Evolutionary conservation across 2,797 vertebrate genomes (phyloP).

Genomic region (Erpetoichthys calabaricus): DNA sequence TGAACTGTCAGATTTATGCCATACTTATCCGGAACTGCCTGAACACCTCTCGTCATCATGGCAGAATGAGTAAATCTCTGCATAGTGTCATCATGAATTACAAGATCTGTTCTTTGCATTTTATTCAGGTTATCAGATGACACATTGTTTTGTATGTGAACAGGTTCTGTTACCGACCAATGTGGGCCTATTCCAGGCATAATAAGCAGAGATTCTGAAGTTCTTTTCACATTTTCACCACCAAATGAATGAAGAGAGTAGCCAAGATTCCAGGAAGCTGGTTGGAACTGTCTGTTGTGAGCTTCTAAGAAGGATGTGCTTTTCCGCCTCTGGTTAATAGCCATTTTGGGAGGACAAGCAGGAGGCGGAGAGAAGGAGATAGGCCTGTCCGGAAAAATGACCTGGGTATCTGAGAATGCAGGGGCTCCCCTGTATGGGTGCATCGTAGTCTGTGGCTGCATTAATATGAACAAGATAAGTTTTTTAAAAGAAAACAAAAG

Average conservation of each 20-base stretch:
- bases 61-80: slow-evolving; percentile 73
- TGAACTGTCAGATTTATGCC: slow-evolving; percentile 55
- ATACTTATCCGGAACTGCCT: slow-evolving; percentile 60
- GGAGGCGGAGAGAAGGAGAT: slow-evolving; percentile 81
- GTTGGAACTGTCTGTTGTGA: slow-evolving; percentile 80
- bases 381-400: slow-evolving; percentile 86
- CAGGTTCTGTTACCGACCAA: slow-evolving; percentile 55
- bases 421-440: slow-evolving; percentile 72
- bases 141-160: slow-evolving; percentile 51
- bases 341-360: slow-evolving; percentile 69
- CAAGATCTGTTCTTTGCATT: slow-evolving; percentile 52
- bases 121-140: no score
- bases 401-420: slow-evolving; percentile 68
- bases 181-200: slow-evolving; percentile 48
- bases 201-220: slow-evolving; percentile 43
- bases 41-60: slow-evolving; percentile 57
- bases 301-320: slow-evolving; percentile 96
- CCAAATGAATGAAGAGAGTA: slow-evolving; percentile 70
- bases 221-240: slow-evolving; percentile 56
- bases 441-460: slow-evolving; percentile 79
- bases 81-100: slow-evolving; percentile 58
- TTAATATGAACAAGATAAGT: slow-evolving; percentile 86
- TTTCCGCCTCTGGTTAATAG: slow-evolving; percentile 83
- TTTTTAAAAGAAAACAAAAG: slow-evolving; percentile 63
- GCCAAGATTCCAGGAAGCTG: slow-evolving; percentile 68